Percentiles rank a stretch among this genome's conserved stretches.
Conservation (phyloP, 2,888 invertebrate species). For the Pandemis corylana region DNA sequence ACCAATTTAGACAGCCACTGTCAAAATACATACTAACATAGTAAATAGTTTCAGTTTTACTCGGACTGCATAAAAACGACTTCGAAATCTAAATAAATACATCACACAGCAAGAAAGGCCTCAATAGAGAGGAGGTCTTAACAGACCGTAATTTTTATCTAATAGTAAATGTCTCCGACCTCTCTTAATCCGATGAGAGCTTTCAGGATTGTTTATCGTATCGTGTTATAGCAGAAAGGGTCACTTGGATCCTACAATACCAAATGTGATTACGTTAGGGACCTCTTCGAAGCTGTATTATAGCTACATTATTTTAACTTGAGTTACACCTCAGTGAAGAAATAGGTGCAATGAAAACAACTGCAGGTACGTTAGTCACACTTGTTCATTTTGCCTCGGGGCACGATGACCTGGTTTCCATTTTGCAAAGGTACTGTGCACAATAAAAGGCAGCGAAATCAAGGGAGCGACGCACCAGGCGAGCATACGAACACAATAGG, state of each 20-base stretch:
- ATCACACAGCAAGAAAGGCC: not conserved
- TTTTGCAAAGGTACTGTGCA: conserved; percentile 55
- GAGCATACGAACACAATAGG: conserved; percentile 62
- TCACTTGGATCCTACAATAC: conserved; percentile 30
- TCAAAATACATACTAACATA: no score
- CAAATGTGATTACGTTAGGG: conserved; percentile 38
- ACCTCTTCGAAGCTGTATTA: conserved; percentile 14
- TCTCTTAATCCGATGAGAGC: conserved; percentile 36
- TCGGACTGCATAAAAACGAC: not conserved
- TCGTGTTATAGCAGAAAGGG: conserved; percentile 33
- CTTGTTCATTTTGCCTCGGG: conserved; percentile 59
- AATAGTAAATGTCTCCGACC: conserved; percentile 31
- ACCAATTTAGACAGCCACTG: no score
- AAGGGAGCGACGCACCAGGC: conserved; percentile 63
- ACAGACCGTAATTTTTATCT: conserved; percentile 31
- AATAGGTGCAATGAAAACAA: conserved; percentile 25
- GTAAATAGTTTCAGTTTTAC: not conserved
- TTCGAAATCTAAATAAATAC: not conserved
- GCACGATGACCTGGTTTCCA: conserved; percentile 66
- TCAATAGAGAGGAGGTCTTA: conserved; percentile 24
- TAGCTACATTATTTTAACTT: not conserved
- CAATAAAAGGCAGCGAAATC: conserved; percentile 63
- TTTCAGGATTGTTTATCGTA: conserved; percentile 37
- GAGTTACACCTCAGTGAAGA: not conserved
- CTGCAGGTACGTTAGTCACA: conserved; percentile 29